phyloP scores from a whole-genome alignment of 2,113 vertebrate species.

The Apistogramma diplotaenia region DNA sequence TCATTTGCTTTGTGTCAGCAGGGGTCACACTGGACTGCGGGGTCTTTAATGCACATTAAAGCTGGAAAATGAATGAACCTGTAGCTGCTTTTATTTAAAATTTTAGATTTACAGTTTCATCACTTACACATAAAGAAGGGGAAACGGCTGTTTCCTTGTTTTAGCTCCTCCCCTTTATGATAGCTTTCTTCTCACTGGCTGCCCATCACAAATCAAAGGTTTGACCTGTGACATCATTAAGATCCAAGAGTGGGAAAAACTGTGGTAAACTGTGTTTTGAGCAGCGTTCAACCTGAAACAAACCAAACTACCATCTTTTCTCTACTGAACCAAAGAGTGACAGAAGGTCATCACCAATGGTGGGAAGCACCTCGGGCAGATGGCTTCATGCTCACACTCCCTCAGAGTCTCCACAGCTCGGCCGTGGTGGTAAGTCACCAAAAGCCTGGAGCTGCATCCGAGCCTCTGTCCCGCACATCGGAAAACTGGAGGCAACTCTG shows the following conservation, averaged over 20 bases:
- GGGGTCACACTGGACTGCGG: neutral
- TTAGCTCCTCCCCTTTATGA: neutral
- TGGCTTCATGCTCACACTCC: too few species aligned
- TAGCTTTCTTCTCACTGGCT: neutral
- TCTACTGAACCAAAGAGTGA: neutral
- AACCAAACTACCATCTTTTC: neutral
- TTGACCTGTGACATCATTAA: neutral
- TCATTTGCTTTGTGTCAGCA: slow-evolving; percentile 55
- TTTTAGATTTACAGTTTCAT: neutral
- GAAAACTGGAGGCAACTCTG: neutral
- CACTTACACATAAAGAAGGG: neutral
- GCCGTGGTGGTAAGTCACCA: too few species aligned
- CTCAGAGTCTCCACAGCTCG: too few species aligned
- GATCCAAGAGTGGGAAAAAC: neutral
- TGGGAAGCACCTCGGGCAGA: too few species aligned
- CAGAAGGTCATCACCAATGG: too few species aligned
- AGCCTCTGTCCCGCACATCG: neutral
- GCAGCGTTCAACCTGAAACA: neutral
- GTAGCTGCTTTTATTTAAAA: neutral
- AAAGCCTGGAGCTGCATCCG: neutral
- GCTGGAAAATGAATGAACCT: neutral
- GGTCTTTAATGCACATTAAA: neutral
- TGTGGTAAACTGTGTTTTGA: neutral
- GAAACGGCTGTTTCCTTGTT: neutral
- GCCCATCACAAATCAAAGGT: too few species aligned